Evolutionary conservation across 2,888 invertebrate genomes (phyloP), one percentile per base, ranked within the genome.

Genomic region (Euproctis similis): DNA sequence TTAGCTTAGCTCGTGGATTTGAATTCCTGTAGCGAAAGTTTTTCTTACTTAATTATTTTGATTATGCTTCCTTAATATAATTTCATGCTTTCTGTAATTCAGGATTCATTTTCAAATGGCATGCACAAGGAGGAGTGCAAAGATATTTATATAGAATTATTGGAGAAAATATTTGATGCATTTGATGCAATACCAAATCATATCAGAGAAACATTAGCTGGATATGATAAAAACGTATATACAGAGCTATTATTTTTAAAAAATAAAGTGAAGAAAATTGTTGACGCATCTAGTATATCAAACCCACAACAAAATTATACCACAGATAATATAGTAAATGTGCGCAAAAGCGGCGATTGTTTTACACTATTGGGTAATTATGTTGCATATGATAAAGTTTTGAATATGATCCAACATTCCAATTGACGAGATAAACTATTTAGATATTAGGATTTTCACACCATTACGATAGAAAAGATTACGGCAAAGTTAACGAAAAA

Each of bases 171-270:
- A 48, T 87, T 82, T 37, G 69, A 68, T 11, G 87, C 89, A 0
- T 86, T 91, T 41, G 87, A 88, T 44, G 86, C 86, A 67, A 88
- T 91, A 45, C 91, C 91, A 1, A 68, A 87, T 8, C 73, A 85
- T 39, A 84, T 89, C 19, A 86, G 89, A 39, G 80, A 86, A 43
- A 81, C 86, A 39, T 86, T 90, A 28, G 88, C 88, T 2, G 87
- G 88, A 0, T 90, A 89, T 53, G 85, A 89, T 43, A 62, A 65
- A 10, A 75, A 69, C 20, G 78, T 82, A 4, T 90, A 87, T 53
- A 64, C 78, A 1, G 86, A 86, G 56, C 64, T 90, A 4, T 88
- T 88, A 68, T 70, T 76, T 18, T 60, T 89, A 23, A 81, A 87
- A 34, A 84, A 85, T 42, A 89, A 88, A 54, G 68, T 90, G 3